Evolutionary conservation across 2,797 vertebrate species (phyloP).

Genomic region (Anomalospiza imberbis): DNA sequence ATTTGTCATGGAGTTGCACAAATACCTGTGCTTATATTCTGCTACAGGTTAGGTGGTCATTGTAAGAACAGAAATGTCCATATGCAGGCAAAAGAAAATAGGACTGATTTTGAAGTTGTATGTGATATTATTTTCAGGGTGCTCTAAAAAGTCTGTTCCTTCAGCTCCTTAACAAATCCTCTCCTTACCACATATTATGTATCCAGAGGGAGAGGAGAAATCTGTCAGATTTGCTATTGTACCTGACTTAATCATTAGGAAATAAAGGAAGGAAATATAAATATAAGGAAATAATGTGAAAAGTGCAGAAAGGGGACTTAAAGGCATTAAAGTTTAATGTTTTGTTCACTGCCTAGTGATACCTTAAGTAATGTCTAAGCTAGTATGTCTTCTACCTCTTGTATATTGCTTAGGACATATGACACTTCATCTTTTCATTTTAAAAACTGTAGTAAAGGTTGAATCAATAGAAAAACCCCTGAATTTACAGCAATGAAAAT

Average conservation of each 20-base stretch:
- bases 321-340: neutral
- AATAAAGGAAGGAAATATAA: neutral
- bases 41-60: neutral
- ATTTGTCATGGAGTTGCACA: neutral
- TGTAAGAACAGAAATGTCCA: neutral
- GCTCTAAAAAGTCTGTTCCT: neutral
- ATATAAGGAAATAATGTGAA: neutral
- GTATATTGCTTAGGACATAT: neutral
- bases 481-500: neutral
- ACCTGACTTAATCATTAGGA: neutral
- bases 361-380: neutral
- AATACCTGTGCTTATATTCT: neutral
- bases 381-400: neutral
- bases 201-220: neutral
- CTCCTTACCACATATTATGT: neutral
- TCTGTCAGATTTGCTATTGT: neutral
- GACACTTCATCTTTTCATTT: neutral
- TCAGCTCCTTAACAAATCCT: neutral
- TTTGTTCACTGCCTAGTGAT: neutral
- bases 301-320: neutral
- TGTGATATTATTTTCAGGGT: fast-evolving
- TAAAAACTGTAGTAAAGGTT: neutral
- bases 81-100: neutral
- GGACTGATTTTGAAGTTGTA: neutral
- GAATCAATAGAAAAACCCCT: neutral